Conservation (phyloP, 2,113 vertebrate species). For the Girardinichthys multiradiatus region DNA sequence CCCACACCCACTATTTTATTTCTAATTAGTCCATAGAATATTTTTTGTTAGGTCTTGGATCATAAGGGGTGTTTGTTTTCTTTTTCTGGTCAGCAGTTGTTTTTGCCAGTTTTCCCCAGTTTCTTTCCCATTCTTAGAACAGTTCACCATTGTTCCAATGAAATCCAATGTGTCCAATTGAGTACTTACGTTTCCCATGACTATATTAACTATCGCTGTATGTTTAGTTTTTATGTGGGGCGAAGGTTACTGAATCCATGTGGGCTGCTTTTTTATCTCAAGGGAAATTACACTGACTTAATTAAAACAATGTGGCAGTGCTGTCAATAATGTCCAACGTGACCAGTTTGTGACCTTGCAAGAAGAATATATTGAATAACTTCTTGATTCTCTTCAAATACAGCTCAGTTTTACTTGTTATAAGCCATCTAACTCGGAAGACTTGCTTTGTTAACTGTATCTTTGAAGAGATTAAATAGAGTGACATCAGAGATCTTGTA, state of each 20-base stretch:
- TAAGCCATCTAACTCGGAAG: neutral
- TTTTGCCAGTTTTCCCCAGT: too few species aligned
- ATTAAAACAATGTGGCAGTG: constrained; percentile 43
- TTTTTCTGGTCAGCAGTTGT: too few species aligned
- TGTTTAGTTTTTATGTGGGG: constrained; percentile 45
- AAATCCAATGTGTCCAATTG: too few species aligned
- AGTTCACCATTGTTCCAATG: too few species aligned
- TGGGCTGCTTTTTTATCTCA: constrained; percentile 52
- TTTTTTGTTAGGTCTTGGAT: too few species aligned
- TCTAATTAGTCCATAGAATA: too few species aligned
- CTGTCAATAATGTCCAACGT: constrained; percentile 29
- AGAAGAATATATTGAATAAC: neutral
- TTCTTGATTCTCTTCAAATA: neutral
- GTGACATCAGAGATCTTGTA: constrained; percentile 21
- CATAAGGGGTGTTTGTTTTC: too few species aligned
- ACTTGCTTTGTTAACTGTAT: neutral
- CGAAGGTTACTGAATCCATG: constrained; percentile 29
- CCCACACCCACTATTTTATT: too few species aligned
- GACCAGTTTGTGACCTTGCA: constrained; percentile 30
- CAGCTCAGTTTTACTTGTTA: neutral
- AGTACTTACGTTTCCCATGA: neutral
- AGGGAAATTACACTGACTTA: constrained; percentile 72
- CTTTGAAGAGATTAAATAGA: constrained; percentile 2
- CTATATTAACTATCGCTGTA: neutral
- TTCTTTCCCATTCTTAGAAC: too few species aligned